A percentile compares a stretch with the other conserved stretches of the same genome.
phyloP scores from a whole-genome alignment of 2,113 vertebrate genomes.

The Stegastes partitus region DNA sequence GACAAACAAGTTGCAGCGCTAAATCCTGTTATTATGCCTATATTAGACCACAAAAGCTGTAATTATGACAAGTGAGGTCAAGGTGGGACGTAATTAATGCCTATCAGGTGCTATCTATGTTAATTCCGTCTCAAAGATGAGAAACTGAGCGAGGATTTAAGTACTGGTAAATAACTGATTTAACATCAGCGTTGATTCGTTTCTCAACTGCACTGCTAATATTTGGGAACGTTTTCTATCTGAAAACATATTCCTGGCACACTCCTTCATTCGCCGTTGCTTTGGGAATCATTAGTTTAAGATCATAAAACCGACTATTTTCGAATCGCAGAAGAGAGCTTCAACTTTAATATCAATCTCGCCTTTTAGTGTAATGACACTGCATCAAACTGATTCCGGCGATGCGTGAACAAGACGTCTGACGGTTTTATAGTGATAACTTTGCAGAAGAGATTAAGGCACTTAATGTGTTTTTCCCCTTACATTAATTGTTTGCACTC shows the following conservation, averaged over 20 bases:
- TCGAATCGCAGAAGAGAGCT: conserved; percentile 43
- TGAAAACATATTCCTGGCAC: conserved; percentile 29
- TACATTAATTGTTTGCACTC: conserved; percentile 84
- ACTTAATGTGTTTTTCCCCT: conserved; percentile 79
- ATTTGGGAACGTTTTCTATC: background rate
- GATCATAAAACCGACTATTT: conserved; percentile 61
- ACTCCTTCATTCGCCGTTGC: conserved; percentile 52
- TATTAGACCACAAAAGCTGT: conserved; percentile 60
- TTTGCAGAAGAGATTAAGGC: conserved; percentile 81
- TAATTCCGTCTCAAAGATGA: conserved; percentile 55
- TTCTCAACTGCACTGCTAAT: conserved; percentile 1
- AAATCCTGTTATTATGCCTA: conserved; percentile 79
- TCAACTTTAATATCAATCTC: conserved; percentile 73
- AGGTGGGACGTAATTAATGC: conserved; percentile 75
- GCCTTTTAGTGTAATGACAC: conserved; percentile 69
- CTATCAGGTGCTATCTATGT: conserved; percentile 60
- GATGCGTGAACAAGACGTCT: conserved; percentile 78
- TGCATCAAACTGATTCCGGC: conserved; percentile 75
- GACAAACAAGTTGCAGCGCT: conserved; percentile 68
- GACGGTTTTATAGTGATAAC: conserved; percentile 81
- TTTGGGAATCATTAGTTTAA: conserved; percentile 62
- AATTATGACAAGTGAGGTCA: conserved; percentile 76
- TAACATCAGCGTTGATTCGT: conserved; percentile 9
- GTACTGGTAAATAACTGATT: conserved; percentile 5
- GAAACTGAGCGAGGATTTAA: conserved; percentile 45